These are phyloP conservation scores for Rotaria sp. DNA, from an alignment of 2,888 invertebrate genomes.

Conservation along the genomic window DNA sequence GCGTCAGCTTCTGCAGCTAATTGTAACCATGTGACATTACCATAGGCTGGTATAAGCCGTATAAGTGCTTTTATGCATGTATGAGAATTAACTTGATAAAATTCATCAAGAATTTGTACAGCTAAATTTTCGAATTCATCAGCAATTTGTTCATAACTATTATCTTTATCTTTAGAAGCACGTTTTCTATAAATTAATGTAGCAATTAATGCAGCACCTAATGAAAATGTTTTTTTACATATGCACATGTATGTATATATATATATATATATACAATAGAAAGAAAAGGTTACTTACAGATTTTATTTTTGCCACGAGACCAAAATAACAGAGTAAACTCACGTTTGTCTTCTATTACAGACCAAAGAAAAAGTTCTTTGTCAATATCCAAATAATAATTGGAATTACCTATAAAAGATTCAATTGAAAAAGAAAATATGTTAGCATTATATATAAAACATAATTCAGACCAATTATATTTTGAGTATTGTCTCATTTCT, in stretches of 20 bases:
- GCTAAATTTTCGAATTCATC: constrained; percentile 46
- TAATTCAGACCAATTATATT: too few species aligned
- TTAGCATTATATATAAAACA: too few species aligned
- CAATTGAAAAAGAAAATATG: background rate
- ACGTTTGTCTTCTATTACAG: constrained; percentile 48
- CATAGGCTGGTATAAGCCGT: constrained; percentile 49
- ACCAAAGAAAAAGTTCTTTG: constrained; percentile 51
- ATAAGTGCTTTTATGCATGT: constrained; percentile 50
- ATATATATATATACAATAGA: background rate
- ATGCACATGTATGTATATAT: background rate
- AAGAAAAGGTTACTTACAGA: background rate
- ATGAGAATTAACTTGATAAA: constrained; percentile 50
- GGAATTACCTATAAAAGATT: too few species aligned
- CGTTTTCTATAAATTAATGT: background rate
- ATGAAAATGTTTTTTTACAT: background rate
- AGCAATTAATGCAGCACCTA: background rate
- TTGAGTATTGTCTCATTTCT: too few species aligned
- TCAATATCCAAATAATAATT: background rate
- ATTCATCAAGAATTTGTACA: constrained; percentile 51
- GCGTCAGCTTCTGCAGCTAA: constrained; percentile 53
- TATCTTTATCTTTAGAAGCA: constrained; percentile 43
- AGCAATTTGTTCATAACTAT: constrained; percentile 44
- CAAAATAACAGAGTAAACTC: constrained; percentile 52
- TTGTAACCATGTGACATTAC: constrained; percentile 49
- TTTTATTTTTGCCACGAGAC: constrained; percentile 46